These are phyloP conservation scores for Epizoanthus ramosus DNA, from an alignment of 92 coral and sea anemone species.

Conservation along the genomic window DNA sequence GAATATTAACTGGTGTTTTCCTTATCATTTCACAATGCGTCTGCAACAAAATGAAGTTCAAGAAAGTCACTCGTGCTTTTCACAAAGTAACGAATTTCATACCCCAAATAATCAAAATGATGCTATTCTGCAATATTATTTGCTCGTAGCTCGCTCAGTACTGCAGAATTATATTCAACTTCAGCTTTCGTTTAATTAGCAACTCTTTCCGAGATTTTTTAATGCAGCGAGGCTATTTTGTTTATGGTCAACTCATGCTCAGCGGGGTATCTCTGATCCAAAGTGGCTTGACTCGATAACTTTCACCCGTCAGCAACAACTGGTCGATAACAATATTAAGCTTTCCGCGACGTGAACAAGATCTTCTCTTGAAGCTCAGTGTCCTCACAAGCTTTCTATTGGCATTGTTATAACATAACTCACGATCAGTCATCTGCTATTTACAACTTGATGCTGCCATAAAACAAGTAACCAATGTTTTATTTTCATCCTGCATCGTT, in stretches of 20 bases:
- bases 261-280: neutral
- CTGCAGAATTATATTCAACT: no score
- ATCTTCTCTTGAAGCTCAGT: neutral
- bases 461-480: neutral
- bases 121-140: no score
- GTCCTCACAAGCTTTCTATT: neutral
- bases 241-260: neutral
- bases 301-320: conserved; percentile 85
- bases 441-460: neutral
- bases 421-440: neutral
- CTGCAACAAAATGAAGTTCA: conserved; percentile 61
- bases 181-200: no score
- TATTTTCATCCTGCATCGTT: neutral
- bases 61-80: neutral
- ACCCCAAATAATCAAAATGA: neutral
- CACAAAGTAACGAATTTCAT: neutral
- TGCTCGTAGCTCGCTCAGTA: no score
- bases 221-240: neutral
- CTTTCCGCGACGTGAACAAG: neutral
- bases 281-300: conserved; percentile 2
- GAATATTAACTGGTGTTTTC: conserved; percentile 68
- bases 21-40: conserved; percentile 87
- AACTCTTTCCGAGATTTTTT: no score
- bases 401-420: neutral
- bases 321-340: conserved; percentile 53